Base-by-base conservation (phyloP, 2,888 invertebrate genomes). In the Siphonodentalium dalli region DNA sequence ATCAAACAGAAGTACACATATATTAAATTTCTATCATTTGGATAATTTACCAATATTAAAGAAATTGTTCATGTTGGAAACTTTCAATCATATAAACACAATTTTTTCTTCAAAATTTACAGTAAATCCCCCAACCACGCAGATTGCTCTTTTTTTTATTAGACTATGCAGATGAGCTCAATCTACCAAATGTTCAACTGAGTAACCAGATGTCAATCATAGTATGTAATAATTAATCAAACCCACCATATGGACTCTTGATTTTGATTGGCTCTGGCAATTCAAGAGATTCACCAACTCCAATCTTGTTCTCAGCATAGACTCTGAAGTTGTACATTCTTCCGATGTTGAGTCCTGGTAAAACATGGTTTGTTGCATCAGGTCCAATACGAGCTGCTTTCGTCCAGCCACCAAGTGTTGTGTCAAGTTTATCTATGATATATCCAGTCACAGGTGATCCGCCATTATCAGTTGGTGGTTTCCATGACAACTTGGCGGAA, bases 191-290 rank as follows among this genome's bases (percentile, higher is more conserved):
- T n/a, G n/a, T n/a, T n/a, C n/a, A n/a, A n/a, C n/a, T n/a, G n/a
- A n/a, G n/a, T n/a, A n/a, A n/a, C n/a, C n/a, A n/a, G n/a, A n/a
- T n/a, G n/a, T n/a, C n/a, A n/a, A n/a, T n/a, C 20, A 44, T 41
- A 3, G 13, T 8, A 2, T 26, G 9, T 9, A 13, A 41, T 5
- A 24, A 7, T 11, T 18, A 28, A 29, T n/a, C 18, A 31, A 34
- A 87, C 92, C 88, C 84, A 95, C 95, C 92, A 72, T 66, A 70
- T 39, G 71, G 71, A 52, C 69, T 71, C 35, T 66, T 66, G 29
- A 65, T 69, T 46, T 58, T 86, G 9, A 91, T 85, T 68, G 87
- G 87, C 11, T 91, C 90, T 71, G 85, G 84, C 26, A 91, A 89
- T 62, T 87, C 83, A 23, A 91, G 91, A 49, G 89, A 87, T 44